A percentile compares a stretch with the other conserved stretches of the same genome.
These are phyloP conservation scores for Macroramphosus scolopax DNA, from an alignment of 2,797 vertebrate species.

Conservation along the genomic window DNA sequence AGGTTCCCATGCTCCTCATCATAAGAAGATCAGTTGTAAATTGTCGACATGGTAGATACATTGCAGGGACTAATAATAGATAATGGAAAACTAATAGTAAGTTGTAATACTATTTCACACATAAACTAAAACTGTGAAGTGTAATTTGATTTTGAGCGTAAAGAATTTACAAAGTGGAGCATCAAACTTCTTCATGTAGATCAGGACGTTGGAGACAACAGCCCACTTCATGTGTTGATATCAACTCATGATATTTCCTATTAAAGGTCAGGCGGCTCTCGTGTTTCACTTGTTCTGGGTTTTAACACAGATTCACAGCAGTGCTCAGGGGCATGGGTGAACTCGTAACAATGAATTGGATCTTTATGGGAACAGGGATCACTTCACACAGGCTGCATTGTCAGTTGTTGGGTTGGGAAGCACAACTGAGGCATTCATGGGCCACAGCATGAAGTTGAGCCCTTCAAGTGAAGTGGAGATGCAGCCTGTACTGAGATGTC, in stretches of 20 bases:
- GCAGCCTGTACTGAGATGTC: constrained; percentile 1
- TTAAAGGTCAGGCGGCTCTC: constrained; percentile 40
- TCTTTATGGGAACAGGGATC: constrained; percentile 48
- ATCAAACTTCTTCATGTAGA: constrained; percentile 4
- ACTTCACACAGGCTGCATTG: constrained; percentile 65
- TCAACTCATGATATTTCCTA: constrained; percentile 27
- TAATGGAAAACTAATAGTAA: no score
- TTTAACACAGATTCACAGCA: constrained; percentile 39
- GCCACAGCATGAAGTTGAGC: constrained; percentile 34
- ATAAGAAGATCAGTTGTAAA: no score
- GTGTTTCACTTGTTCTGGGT: constrained; percentile 41
- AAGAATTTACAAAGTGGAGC: not conserved
- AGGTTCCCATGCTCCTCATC: not conserved
- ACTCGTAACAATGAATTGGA: constrained; percentile 50
- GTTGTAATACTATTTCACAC: no score
- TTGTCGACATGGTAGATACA: no score
- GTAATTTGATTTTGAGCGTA: no score
- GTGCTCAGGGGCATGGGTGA: constrained; percentile 38
- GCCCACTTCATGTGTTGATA: constrained; percentile 8
- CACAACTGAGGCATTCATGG: constrained; percentile 65
- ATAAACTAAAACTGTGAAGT: no score
- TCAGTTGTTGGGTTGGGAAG: constrained; percentile 35
- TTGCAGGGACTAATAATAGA: no score
- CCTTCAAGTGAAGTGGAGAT: constrained; percentile 32
- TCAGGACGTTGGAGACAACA: constrained; percentile 24